A percentile compares a stretch with the other conserved stretches of the same genome.
Conservation (phyloP, 2,797 vertebrate species). For the Mormyrops attenuatus region DNA sequence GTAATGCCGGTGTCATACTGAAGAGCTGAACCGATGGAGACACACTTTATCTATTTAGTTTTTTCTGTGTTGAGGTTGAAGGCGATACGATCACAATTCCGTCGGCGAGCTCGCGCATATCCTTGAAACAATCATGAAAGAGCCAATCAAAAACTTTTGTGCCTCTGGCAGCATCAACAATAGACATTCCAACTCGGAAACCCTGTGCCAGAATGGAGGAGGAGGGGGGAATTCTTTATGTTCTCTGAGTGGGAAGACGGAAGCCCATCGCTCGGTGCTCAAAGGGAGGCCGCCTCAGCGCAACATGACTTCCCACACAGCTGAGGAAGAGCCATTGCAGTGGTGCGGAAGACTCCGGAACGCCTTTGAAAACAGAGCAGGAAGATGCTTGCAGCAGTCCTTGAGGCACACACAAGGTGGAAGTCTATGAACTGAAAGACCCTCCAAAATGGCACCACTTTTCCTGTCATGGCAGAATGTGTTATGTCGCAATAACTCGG, state of each 20-base stretch:
- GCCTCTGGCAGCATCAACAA: constrained; percentile 1
- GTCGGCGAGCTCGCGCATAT: not conserved
- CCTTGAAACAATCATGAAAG: constrained; percentile 3
- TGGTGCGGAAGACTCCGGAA: not conserved
- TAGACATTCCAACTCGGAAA: not conserved
- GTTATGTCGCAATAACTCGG: not conserved
- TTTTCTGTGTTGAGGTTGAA: not conserved
- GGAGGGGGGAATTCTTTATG: not conserved
- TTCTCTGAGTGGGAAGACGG: not conserved
- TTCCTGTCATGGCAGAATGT: not conserved
- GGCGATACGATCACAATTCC: not conserved
- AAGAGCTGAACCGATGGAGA: not conserved
- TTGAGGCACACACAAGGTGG: not conserved
- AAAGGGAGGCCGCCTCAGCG: not conserved
- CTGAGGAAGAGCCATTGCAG: not conserved
- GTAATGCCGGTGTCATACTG: not conserved
- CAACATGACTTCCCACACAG: not conserved
- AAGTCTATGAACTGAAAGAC: constrained; percentile 7
- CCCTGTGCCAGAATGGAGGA: not conserved
- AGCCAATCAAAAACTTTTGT: not conserved
- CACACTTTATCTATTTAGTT: not conserved
- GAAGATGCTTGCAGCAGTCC: not conserved
- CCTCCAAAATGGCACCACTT: not conserved
- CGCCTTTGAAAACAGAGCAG: not conserved
- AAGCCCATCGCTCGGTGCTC: not conserved